Base-by-base conservation (phyloP, 2,797 vertebrate genomes). In the Sandelia bainsii region DNA sequence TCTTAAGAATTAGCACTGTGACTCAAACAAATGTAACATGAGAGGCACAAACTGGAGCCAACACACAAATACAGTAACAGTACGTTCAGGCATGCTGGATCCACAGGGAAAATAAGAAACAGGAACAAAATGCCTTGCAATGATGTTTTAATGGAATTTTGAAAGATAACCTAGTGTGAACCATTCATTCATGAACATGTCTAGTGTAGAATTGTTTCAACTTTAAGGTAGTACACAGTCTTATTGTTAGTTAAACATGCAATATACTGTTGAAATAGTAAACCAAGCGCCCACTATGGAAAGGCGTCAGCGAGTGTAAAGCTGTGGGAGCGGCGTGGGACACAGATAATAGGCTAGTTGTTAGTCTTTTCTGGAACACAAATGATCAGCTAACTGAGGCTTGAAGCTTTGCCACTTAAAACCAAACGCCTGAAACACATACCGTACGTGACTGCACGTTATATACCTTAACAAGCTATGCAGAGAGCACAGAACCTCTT, bases 141-240 rank as follows among this genome's bases (percentile, higher is more conserved):
- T 91, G 91, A 93, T 92, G 92, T 94, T 95, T 94, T 94, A 94
- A 94, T 93, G 93, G 93, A 92, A 93, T 94, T 94, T 93, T 92
- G 90, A 93, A 92, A 88, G 90, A 88, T 87, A 92, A 87, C 83
- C 90, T 91, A 91, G 85, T 80, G 87, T 89, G 91, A 94, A 91
- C 89, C 89, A 88, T 91, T 89, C 70, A 87, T 84, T 83, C 82
- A 77, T 87, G 89, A 91, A 92, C 89, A 93, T 88, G 85, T 86
- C 86, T 91, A 92, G 83, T 90, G 89, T 85, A 89, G 80, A 91
- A 86, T 29, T 80, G 81, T 81, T 88, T 83, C 72, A 91, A 90
- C 83, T 80, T 75, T 81, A 90, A 87, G 83, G 83, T 89, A 89
- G 86, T 92, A 92, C 89, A 94, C 85, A 92, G 87, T 90, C 69